phyloP scores from a whole-genome alignment of 2,888 invertebrate species.

The Drosophila neonasuta region DNA sequence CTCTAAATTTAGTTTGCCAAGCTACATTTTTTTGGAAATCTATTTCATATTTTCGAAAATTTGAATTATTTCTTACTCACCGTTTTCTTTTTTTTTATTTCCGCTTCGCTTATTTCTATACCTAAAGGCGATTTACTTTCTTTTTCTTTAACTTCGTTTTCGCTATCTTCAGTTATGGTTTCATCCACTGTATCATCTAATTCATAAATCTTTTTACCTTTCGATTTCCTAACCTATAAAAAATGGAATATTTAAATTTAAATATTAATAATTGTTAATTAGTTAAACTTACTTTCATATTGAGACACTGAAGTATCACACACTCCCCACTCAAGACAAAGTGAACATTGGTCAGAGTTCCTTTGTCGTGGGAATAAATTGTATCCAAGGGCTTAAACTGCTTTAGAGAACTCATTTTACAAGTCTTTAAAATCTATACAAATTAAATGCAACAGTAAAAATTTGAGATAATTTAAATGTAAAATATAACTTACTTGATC shows the following conservation, averaged over 20 bases:
- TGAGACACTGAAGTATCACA: slow-evolving; percentile 80
- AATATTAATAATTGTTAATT: neutral
- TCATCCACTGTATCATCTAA: slow-evolving; percentile 9
- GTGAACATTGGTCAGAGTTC: slow-evolving; percentile 75
- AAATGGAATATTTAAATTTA: too few relatives aligned
- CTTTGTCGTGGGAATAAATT: slow-evolving; percentile 77
- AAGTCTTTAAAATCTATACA: slow-evolving; percentile 64
- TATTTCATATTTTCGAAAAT: neutral
- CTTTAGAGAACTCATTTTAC: slow-evolving; percentile 69
- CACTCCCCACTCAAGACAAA: slow-evolving; percentile 81
- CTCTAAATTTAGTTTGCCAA: slow-evolving; percentile 12
- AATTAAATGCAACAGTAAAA: too few relatives aligned
- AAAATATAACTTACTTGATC: slow-evolving; percentile 64
- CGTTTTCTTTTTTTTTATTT: neutral
- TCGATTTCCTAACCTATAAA: slow-evolving; percentile 32
- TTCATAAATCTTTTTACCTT: slow-evolving; percentile 33
- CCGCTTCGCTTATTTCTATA: neutral
- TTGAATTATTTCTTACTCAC: slow-evolving; percentile 13
- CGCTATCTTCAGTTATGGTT: neutral
- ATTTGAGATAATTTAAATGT: neutral
- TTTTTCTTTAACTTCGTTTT: neutral
- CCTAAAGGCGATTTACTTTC: neutral
- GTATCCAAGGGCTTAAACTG: slow-evolving; percentile 79
- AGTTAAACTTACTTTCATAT: slow-evolving; percentile 66
- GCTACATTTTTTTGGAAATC: slow-evolving; percentile 11